Percentiles rank a stretch among this genome's conserved stretches.
Evolutionary conservation across 2,113 vertebrate species (phyloP).

Genomic region (Vulpes lagopus): DNA sequence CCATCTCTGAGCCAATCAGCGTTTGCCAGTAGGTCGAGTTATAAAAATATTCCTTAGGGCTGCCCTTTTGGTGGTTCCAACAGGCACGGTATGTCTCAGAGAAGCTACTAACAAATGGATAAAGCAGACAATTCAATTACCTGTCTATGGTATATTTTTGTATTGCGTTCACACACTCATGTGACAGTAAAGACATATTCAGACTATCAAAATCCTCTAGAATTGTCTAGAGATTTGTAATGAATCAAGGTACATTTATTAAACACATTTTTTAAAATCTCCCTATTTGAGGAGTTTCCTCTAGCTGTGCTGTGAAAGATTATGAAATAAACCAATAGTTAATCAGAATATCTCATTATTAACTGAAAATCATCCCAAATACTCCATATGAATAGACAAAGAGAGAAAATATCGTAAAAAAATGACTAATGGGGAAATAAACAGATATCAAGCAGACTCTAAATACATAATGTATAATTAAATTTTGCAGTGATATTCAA

Average conservation of each 20-base stretch:
- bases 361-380: background rate
- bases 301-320: background rate
- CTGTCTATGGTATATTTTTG: background rate
- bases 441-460: background rate
- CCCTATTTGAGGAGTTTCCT: background rate
- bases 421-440: background rate
- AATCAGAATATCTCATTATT: background rate
- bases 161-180: background rate
- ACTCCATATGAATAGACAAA: background rate
- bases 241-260: background rate
- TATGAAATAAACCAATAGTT: background rate
- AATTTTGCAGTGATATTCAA: background rate
- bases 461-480: background rate
- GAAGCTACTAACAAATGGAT: background rate
- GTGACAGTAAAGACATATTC: background rate
- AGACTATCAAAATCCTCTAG: background rate
- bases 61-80: background rate
- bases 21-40: background rate
- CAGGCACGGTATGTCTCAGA: background rate
- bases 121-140: background rate
- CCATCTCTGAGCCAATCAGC: background rate
- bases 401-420: background rate
- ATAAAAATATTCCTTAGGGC: background rate
- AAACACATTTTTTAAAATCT: background rate
- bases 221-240: background rate